These are phyloP conservation scores for Rattus norvegicus DNA, from an alignment of 2,113 vertebrate genomes.

Conservation along the genomic window DNA sequence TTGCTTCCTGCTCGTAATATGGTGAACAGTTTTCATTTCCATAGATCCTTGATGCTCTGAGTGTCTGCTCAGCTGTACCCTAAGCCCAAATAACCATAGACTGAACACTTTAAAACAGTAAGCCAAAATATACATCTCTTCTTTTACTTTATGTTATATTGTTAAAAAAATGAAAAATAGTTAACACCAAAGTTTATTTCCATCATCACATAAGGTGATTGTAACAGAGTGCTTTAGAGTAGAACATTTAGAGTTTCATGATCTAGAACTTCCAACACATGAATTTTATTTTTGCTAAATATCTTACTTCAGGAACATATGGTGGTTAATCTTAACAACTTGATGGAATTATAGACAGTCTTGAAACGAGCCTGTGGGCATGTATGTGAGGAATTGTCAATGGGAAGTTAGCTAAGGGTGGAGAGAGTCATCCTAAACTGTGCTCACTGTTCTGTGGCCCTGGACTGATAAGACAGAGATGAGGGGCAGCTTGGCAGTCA, in stretches of 20 bases:
- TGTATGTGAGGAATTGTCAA: background rate
- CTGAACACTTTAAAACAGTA: background rate
- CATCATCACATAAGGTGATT: background rate
- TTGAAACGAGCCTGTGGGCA: background rate
- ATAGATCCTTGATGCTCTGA: background rate
- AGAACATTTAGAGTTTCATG: background rate
- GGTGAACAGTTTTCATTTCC: no score
- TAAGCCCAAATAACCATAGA: no score
- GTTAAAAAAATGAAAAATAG: background rate
- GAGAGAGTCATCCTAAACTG: background rate
- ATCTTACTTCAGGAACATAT: no score
- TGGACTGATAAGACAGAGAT: no score
- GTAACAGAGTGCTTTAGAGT: fast-evolving
- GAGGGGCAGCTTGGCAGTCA: background rate
- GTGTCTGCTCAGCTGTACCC: background rate
- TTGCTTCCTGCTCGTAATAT: background rate
- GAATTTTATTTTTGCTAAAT: background rate
- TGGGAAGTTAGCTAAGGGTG: background rate
- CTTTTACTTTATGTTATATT: background rate
- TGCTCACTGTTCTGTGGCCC: background rate
- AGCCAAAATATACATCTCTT: background rate
- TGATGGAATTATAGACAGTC: background rate
- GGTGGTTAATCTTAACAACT: background rate
- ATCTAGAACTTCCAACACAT: background rate
- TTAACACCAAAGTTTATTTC: background rate